Percentiles rank a stretch among this genome's conserved stretches.
phyloP scores from a whole-genome alignment of 2,113 vertebrate genomes.

The Eurystomus gularis region DNA sequence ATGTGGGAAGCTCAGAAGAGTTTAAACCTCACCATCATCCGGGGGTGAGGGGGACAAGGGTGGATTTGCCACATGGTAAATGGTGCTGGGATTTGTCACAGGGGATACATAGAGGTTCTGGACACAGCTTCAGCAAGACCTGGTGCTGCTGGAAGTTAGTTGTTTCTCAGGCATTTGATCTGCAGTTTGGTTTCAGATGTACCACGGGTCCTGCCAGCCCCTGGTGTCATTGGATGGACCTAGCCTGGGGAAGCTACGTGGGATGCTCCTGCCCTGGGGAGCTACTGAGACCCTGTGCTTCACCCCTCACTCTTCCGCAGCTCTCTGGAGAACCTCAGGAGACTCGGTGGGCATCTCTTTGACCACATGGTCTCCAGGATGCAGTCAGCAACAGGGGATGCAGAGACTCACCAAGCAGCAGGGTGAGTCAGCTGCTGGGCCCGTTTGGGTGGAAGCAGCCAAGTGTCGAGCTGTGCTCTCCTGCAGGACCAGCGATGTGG shows the following conservation, averaged over 20 bases:
- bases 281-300: fast-evolving
- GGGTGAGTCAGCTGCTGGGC: fast-evolving
- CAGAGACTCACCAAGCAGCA: fast-evolving
- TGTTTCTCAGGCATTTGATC: background rate
- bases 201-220: background rate
- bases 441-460: fast-evolving
- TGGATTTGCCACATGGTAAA: background rate
- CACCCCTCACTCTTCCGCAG: background rate
- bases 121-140: background rate
- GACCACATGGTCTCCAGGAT: background rate
- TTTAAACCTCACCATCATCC: background rate
- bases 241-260: fast-evolving
- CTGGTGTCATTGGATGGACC: background rate
- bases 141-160: too few species aligned
- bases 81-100: background rate
- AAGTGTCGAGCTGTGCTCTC: fast-evolving
- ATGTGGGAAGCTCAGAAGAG: background rate
- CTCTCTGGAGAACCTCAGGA: background rate
- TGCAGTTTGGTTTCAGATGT: background rate
- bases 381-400: background rate
- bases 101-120: background rate
- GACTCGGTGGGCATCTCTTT: fast-evolving
- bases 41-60: too few species aligned
- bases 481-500: fast-evolving
- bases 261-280: background rate